Percentiles rank a stretch among this genome's conserved stretches.
Conservation (phyloP, 2,888 invertebrate genomes). For the Drosophila histrio region DNA sequence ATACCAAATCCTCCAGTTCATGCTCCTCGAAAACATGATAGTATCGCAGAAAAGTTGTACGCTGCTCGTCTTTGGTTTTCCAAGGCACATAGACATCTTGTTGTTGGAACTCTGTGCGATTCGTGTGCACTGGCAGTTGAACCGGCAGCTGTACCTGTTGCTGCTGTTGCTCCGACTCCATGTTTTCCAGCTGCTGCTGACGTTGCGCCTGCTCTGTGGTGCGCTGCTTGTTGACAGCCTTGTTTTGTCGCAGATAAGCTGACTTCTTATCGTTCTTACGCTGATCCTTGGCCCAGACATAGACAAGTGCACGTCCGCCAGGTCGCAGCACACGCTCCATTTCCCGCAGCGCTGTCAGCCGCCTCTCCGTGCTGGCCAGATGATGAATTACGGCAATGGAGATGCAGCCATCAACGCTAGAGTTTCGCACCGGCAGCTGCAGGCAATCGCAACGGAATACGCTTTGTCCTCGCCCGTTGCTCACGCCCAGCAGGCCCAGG, state of each 20-base stretch:
- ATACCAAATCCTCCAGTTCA: slow-evolving; percentile 90
- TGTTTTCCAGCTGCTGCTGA: slow-evolving; percentile 51
- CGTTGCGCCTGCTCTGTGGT: slow-evolving; percentile 83
- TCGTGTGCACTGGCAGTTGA: slow-evolving; percentile 93
- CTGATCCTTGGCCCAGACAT: slow-evolving; percentile 98
- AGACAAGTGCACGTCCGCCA: slow-evolving; percentile 92
- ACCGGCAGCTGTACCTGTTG: slow-evolving; percentile 41
- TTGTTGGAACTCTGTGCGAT: slow-evolving; percentile 94
- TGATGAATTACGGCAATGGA: slow-evolving; percentile 99
- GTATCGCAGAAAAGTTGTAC: slow-evolving; percentile 89
- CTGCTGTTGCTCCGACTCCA: slow-evolving; percentile 34
- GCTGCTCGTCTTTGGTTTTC: slow-evolving; percentile 88
- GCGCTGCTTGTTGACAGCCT: slow-evolving; percentile 84
- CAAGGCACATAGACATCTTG: slow-evolving; percentile 98
- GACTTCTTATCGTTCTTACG: slow-evolving; percentile 87
- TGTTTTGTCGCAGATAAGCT: slow-evolving; percentile 88
- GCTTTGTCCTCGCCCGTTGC: slow-evolving; percentile 86
- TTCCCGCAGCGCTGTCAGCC: slow-evolving; percentile 90
- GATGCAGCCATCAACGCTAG: slow-evolving; percentile 91
- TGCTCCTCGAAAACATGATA: slow-evolving; percentile 96
- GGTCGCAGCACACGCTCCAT: slow-evolving; percentile 89
- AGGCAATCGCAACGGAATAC: slow-evolving; percentile 92
- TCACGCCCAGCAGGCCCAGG: slow-evolving; percentile 88
- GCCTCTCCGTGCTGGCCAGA: slow-evolving; percentile 92
- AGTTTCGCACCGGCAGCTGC: slow-evolving; percentile 88